Evolutionary conservation across 2,797 vertebrate species (phyloP).

Genomic region (Cacajao melanocephalus): DNA sequence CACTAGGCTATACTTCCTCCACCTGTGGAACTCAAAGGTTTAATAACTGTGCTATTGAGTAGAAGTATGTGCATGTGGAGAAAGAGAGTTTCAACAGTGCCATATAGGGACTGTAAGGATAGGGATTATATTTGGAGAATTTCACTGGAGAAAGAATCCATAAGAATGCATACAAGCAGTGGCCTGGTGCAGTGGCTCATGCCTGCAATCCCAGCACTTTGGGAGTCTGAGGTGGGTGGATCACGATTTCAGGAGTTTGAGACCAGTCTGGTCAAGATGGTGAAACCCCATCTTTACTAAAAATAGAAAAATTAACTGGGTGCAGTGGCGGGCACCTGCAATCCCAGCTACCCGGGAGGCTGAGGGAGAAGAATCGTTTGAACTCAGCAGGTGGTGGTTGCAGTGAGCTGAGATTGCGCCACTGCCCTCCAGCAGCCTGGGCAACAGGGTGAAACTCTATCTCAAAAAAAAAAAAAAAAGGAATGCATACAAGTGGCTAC

Average conservation of each 20-base stretch:
- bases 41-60: neutral
- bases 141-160: neutral
- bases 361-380: neutral
- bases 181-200: neutral
- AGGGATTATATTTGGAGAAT: neutral
- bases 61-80: neutral
- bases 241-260: neutral
- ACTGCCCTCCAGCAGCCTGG: neutral
- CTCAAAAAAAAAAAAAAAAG: neutral
- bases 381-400: neutral
- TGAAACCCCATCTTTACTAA: neutral
- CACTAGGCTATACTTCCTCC: too few species aligned
- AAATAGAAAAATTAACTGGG: neutral
- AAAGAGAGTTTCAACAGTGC: too few species aligned
- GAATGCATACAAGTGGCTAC: neutral
- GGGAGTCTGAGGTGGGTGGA: neutral
- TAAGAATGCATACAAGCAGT: neutral
- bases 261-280: neutral
- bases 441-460: neutral
- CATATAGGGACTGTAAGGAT: neutral
- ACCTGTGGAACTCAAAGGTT: neutral
- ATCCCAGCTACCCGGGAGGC: neutral
- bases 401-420: neutral
- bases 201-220: neutral
- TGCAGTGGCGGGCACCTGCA: neutral